Conservation (phyloP, 2,797 vertebrate species). For the Pygocentrus nattereri region DNA sequence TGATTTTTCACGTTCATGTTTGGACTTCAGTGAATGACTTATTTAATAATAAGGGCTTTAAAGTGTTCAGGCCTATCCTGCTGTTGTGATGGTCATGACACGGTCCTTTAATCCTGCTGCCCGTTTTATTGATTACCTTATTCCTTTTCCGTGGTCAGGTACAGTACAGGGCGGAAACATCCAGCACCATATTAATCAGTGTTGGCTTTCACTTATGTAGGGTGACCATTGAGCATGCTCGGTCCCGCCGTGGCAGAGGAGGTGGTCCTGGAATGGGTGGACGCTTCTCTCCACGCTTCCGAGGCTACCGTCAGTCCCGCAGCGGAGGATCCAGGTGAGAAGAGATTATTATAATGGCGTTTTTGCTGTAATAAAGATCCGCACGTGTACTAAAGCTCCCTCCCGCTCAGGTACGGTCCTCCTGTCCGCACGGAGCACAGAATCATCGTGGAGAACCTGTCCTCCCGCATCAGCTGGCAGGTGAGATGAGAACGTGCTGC, state of each 20-base stretch:
- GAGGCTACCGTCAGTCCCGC: constrained; percentile 87
- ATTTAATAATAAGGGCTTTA: no score
- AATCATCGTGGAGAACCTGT: constrained; percentile 93
- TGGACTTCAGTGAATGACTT: no score
- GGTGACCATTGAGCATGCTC: constrained; percentile 93
- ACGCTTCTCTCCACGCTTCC: constrained; percentile 84
- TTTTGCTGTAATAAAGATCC: no score
- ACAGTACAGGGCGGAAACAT: no score
- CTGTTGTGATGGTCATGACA: no score
- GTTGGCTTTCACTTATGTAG: constrained; percentile 63
- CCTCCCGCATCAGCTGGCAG: constrained; percentile 94
- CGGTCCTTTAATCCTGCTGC: no score
- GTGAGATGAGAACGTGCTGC: constrained; percentile 71
- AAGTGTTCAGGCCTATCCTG: no score
- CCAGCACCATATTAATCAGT: no score
- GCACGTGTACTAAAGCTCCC: background rate
- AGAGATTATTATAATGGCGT: no score
- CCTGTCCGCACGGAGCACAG: constrained; percentile 92
- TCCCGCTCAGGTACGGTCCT: constrained; percentile 83
- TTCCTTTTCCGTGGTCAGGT: no score
- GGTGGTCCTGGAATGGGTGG: constrained; percentile 73
- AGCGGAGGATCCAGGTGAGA: constrained; percentile 86
- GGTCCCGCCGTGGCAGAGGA: constrained; percentile 85
- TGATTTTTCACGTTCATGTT: no score
- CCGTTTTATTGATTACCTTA: no score